These are phyloP conservation scores for Progne subis DNA, from an alignment of 2,113 vertebrate species.

Conservation along the genomic window DNA sequence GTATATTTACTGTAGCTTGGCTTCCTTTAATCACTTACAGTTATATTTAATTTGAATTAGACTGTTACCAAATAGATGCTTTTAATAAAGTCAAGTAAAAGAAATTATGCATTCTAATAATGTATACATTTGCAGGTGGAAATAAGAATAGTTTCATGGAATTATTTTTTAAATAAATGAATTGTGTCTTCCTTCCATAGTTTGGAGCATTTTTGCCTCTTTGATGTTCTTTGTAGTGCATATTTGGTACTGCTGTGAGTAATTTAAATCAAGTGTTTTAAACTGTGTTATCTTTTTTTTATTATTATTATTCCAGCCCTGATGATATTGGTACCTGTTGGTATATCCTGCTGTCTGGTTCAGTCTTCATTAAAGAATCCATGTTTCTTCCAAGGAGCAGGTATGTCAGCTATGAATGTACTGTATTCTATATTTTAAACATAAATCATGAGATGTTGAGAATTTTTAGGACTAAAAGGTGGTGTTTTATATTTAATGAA, in stretches of 20 bases:
- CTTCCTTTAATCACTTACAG: not conserved
- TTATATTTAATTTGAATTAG: not conserved
- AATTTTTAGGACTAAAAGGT: not conserved
- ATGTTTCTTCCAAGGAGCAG: conserved; percentile 99
- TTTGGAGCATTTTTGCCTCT: not conserved
- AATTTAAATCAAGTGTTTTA: not conserved
- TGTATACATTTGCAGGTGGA: not conserved
- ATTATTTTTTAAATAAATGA: not conserved
- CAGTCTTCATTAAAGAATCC: conserved; percentile 99
- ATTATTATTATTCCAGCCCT: conserved; percentile 73
- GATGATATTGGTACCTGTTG: conserved; percentile 97
- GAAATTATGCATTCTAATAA: not conserved
- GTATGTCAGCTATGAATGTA: conserved; percentile 73
- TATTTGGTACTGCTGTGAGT: not conserved
- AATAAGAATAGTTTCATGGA: not conserved
- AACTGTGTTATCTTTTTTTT: not conserved
- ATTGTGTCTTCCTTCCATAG: not conserved
- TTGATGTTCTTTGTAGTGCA: not conserved
- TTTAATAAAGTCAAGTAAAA: not conserved
- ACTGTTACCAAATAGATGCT: not conserved
- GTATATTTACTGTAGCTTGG: not conserved
- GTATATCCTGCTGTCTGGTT: conserved; percentile 98
- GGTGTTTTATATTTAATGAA: not conserved
- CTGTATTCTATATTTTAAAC: not conserved
- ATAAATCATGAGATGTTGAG: not conserved